Base-by-base conservation (phyloP, 2,797 vertebrate genomes). In the Carduelis carduelis region DNA sequence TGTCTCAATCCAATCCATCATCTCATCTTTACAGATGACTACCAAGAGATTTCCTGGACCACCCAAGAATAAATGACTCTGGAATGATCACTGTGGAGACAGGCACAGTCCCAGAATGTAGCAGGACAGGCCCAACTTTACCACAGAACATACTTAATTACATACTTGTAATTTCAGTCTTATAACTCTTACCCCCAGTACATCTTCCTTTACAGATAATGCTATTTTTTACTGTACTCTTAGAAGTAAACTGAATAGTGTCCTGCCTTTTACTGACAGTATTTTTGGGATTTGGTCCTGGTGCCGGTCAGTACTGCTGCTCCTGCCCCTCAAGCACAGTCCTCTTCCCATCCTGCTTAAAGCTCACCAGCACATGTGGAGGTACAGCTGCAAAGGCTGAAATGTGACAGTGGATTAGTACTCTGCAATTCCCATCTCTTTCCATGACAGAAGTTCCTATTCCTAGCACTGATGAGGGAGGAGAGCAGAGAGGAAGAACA, bases 81-180 rank as follows among this genome's bases (percentile, higher is more conserved):
- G 0, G 27, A 71, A 21, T 6, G 49, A 43, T 24, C 0, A 0
- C 16, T 43, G 6, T 49, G 55, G 24, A 79, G 11, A 34, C 13
- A 68, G 19, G 18, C 47, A 65, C 13, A 69, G 14, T 5, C 14
- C 8, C 7, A 35, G 4, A 13, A 41, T 2, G 11, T 4, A 47
- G 22, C 16, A 26, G 21, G 65, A 82, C 7, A 56, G 8, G 4
- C 21, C 7, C 21, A 63, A 12, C 39, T 66, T 24, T 52, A 26
- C 3, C 8, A 28, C 5, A 35, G 24, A 83, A 28, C 2, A 11
- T 46, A 49, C 6, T 19, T 60, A 14, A 41, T 63, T 60, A 47
- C 34, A 52, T n/a, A 32, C 2, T 34, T 81, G 14, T 27, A 66
- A 37, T 79, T 59, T 14, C 70, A 81, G 14, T 39, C 20, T 26